These are phyloP conservation scores for Drosophila sechellia DNA, from an alignment of 1,140 invertebrate species.

Conservation along the genomic window DNA sequence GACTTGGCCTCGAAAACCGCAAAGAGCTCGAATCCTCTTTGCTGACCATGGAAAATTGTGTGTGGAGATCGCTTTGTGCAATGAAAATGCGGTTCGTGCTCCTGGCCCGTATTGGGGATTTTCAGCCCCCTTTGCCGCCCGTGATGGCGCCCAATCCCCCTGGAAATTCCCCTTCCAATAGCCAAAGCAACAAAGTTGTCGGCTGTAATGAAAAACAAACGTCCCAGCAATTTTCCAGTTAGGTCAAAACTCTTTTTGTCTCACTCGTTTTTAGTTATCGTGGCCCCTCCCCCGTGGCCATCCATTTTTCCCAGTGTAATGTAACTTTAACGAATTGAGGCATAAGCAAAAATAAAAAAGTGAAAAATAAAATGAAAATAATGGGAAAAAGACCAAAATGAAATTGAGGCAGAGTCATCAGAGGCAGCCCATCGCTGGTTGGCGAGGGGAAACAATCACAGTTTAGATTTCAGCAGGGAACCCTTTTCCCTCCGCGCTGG, in stretches of 20 bases:
- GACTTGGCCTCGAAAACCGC: conserved; percentile 63
- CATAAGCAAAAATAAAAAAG: conserved; percentile 33
- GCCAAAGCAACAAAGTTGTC: conserved; percentile 32
- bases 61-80: conserved; percentile 69
- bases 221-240: conserved; percentile 79
- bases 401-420: conserved; percentile 62
- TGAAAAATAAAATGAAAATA: conserved; percentile 70
- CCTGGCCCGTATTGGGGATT: conserved; percentile 38
- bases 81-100: conserved; percentile 80
- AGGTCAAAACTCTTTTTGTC: conserved; percentile 54
- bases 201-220: conserved; percentile 77
- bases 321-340: conserved; percentile 73
- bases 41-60: conserved; percentile 74
- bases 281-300: conserved; percentile 4
- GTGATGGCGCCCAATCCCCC: background rate
- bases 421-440: conserved; percentile 31
- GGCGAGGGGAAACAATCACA: conserved; percentile 65
- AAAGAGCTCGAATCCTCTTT: conserved; percentile 45
- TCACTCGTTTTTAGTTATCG: background rate
- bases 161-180: background rate
- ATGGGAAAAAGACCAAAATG: conserved; percentile 80
- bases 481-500: conserved; percentile 11
- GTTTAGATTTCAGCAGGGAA: conserved; percentile 72
- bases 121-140: too few relatives aligned
- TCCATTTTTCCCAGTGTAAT: conserved; percentile 70